phyloP scores from a whole-genome alignment of 2,113 vertebrate species.

The Oncorhynchus keta region DNA sequence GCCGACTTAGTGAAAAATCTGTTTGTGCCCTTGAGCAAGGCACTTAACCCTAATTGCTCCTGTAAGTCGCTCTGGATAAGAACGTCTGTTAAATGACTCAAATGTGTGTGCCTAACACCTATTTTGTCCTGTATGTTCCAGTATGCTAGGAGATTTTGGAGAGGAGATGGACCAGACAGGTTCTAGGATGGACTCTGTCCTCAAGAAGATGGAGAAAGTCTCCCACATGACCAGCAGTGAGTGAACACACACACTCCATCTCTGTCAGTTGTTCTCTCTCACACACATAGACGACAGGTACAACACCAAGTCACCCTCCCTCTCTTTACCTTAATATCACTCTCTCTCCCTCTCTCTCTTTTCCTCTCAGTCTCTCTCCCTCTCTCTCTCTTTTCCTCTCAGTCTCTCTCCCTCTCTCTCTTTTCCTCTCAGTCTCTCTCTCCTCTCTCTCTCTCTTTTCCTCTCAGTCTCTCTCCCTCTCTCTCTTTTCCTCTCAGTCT shows the following conservation, averaged over 20 bases:
- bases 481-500: background rate
- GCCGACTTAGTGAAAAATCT: no score
- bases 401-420: no score
- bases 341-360: background rate
- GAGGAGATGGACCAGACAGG: slow-evolving; percentile 82
- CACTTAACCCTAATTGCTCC: background rate
- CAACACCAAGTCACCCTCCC: background rate
- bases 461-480: background rate
- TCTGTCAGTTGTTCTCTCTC: background rate
- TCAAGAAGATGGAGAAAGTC: slow-evolving; percentile 81
- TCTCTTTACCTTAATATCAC: background rate
- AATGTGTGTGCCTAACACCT: background rate
- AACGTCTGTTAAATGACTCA: no score
- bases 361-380: background rate
- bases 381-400: background rate
- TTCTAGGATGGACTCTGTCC: slow-evolving; percentile 78
- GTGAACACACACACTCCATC: slow-evolving; percentile 28
- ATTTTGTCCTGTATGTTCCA: slow-evolving; percentile 42
- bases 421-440: no score
- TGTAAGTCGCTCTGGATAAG: background rate
- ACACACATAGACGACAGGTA: background rate
- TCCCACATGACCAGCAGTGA: slow-evolving; percentile 82
- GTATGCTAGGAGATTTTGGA: slow-evolving; percentile 77
- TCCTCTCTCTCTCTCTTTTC: background rate
- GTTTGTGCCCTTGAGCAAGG: no score